Evolutionary conservation across 2,797 vertebrate genomes (phyloP), one percentile per base, ranked within the genome.

Genomic region (Sciurus vulgaris): DNA sequence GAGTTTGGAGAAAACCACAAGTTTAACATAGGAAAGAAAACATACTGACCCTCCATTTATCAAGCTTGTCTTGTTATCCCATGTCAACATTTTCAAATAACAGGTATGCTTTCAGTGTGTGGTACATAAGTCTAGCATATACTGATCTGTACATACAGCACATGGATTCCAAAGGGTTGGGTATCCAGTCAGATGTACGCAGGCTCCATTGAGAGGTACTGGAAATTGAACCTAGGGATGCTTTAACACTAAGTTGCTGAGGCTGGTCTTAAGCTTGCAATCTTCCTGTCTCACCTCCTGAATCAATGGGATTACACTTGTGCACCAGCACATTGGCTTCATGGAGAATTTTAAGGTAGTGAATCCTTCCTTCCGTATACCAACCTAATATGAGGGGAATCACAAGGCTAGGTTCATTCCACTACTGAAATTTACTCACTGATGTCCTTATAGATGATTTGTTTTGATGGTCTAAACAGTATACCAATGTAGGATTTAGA

Each of bases 21-120:
- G 89, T 81, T 94, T 90, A 87, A 94, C 30, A 73, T 78, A 67
- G 18, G 24, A 87, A 89, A 83, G 86, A 91, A 93, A 83, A 88
- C 51, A 89, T 54, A 54, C 13, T 33, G 33, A 92, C n/a, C 33
- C 28, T 89, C 41, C 79, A 86, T 81, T 94, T 86, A 79, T 44
- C 76, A 86, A 94, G 70, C 47, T 73, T 91, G 59, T 26, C 76
- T 93, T 69, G 59, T 51, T 86, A 96, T 61, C n/a, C 56, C 63
- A 74, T 74, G 74, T 82, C 74, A 92, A 54, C 78, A 54, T 73
- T 95, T 96, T 78, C 47, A 61, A 93, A 54, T 79, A 92, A 81
- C 3, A 7, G 24, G 41, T 7, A 92, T 49, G 28, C 49, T 94
- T 95, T 92, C 76, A 90, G 41, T 88, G n/a, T 79, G 61, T 76